Evolutionary conservation across 2,113 vertebrate genomes (phyloP), one percentile per base, ranked within the genome.

Genomic region (Notechis scutatus): DNA sequence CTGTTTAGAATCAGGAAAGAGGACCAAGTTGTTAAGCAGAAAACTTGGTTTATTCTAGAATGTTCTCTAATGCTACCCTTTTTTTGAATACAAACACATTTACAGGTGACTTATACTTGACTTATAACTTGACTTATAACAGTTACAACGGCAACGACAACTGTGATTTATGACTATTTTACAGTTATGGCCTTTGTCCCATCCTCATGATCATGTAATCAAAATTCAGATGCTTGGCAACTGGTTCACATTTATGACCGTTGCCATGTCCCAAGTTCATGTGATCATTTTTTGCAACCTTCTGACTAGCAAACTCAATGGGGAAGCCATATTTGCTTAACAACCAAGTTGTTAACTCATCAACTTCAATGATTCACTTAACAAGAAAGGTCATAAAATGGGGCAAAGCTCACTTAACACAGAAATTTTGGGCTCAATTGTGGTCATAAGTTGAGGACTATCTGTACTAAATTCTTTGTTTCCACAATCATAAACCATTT

Each of bases 401-500:
- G 12, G 29, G 29, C 64, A 69, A n/a, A 69, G 29, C 61, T 69
- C 61, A n/a, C 61, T 69, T 69, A 59, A 26, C 9, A 69, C 29
- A 69, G 26, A 69, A n/a, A 69, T 69, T 5, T 12, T n/a, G 12
- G 61, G 29, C 29, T 69, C 61, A 69, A 6, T 29, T 59, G 8
- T 9, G 23, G 2, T 11, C 57, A 61, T 61, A 26, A 10, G 24
- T 61, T 18, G 64, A 69, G 29, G 64, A 69, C 64, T 69, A 69
- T 2, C 12, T 69, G 29, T 69, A 69, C 34, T 96, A 95, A 96
- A 95, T 92, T 92, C 11, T 45, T 6, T 91, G 74, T 92, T 93
- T 92, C 55, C 86, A 92, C 0, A 21, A 45, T 34, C 64, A 87
- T 96, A 94, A 97, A 95, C 95, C 94, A 96, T 52, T 88, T 88